Base-by-base conservation (phyloP, 2,797 vertebrate species). In the Meriones psammophilus region DNA sequence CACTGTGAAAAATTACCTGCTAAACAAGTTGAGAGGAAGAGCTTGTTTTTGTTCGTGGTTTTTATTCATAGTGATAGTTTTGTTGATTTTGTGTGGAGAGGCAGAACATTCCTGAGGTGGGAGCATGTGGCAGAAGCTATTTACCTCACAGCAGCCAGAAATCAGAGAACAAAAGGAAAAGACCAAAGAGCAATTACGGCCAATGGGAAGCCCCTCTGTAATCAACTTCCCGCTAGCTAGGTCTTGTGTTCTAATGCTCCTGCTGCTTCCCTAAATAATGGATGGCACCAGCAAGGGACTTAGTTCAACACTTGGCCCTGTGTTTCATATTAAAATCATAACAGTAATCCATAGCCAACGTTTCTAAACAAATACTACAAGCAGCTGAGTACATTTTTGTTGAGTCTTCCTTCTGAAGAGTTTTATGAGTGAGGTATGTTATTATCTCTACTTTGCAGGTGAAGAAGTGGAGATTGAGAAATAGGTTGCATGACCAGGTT, bases 281-380 rank as follows among this genome's bases (percentile, higher is more conserved):
- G 56, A 64, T 10, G 17, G 56, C 36, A 64, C 30, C 58, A 64
- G 36, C 56, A 76, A 56, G 28, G 28, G 17, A 64, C 39, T 22
- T 8, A 68, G 60, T 54, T 58, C 56, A 17, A 28, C 60, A 78
- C 15, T 10, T 50, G 58, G 54, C 20, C 3, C 42, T 18, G 33
- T n/a, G 74, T 78, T 89, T 89, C 60, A 64, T 54, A 50, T 54
- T 89, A 62, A 66, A 89, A 36, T 64, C 8, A 24, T n/a, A 50
- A 24, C 14, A 78, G 42, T 66, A 89, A 96, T 93, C 88, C 95
- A 81, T 22, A 91, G 64, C 15, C 14, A 54, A 17, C 4, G 56
- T 95, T 96, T 92, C 81, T 85, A 80, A 15, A 73, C 58, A 66
- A 33, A 94, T 96, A 64, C n/a, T 73, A 91, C 74, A 87, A 95